phyloP scores from a whole-genome alignment of 1,140 invertebrate species.

The Drosophila sproati region DNA sequence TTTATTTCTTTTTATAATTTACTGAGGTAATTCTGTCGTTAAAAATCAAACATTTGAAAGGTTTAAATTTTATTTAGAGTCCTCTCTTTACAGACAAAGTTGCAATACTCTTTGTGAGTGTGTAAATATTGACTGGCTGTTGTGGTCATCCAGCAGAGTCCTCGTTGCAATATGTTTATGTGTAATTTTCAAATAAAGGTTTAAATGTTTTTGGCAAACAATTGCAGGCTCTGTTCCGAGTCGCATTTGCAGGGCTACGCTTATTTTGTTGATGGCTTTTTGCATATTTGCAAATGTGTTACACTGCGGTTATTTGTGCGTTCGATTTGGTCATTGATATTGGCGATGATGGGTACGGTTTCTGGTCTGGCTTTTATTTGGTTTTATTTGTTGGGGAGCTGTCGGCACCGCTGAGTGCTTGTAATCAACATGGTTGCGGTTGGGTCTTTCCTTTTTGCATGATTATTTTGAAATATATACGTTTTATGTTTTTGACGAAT shows the following conservation, averaged over 20 bases:
- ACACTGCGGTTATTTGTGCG: slow-evolving; percentile 75
- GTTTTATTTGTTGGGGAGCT: slow-evolving; percentile 23
- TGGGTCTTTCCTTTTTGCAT: slow-evolving; percentile 64
- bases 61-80: not conserved
- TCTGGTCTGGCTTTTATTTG: slow-evolving; percentile 17
- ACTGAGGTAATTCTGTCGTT: too few relatives aligned
- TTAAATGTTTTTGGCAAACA: slow-evolving; percentile 82
- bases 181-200: slow-evolving; percentile 80
- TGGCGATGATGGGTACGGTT: slow-evolving; percentile 54
- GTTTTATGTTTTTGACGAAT: slow-evolving; percentile 6
- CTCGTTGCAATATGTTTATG: slow-evolving; percentile 69
- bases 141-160: slow-evolving; percentile 26
- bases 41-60: too few relatives aligned
- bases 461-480: slow-evolving; percentile 62
- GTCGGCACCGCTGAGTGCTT: slow-evolving; percentile 46
- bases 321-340: slow-evolving; percentile 77
- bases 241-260: slow-evolving; percentile 15
- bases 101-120: not conserved
- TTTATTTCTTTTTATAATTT: too few relatives aligned
- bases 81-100: not conserved
- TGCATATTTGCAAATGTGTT: slow-evolving; percentile 72
- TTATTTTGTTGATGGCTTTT: slow-evolving; percentile 64
- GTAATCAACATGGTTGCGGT: slow-evolving; percentile 78
- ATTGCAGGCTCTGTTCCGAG: slow-evolving; percentile 45
- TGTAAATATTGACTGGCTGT: slow-evolving; percentile 36